A percentile compares a stretch with the other conserved stretches of the same genome.
These are phyloP conservation scores for Dromas ardeola DNA, from an alignment of 2,113 vertebrate genomes.

Conservation along the genomic window DNA sequence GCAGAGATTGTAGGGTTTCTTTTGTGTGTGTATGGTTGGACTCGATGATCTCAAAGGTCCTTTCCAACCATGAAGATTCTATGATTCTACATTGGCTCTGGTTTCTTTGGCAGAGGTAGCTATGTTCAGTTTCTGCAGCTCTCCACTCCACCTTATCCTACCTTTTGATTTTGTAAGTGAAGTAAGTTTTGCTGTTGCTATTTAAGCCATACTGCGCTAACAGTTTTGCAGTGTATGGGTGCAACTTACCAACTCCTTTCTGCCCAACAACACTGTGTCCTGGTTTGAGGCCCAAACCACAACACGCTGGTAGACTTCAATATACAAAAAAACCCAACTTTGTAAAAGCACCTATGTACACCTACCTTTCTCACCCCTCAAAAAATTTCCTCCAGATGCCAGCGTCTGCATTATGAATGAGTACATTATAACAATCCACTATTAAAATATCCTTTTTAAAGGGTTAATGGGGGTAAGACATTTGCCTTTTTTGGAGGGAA, in stretches of 20 bases:
- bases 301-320: rapidly evolving
- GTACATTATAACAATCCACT: rapidly evolving
- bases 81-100: not conserved
- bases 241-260: not conserved
- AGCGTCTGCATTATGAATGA: rapidly evolving
- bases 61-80: no score
- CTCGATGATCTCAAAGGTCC: no score
- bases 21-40: no score
- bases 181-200: not conserved
- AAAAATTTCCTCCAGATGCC: not conserved
- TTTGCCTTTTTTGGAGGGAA: not conserved
- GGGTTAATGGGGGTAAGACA: not conserved
- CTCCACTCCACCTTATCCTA: not conserved
- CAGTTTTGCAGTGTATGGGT: not conserved
- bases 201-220: not conserved
- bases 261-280: rapidly evolving
- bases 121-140: not conserved
- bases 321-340: not conserved
- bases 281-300: not conserved
- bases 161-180: not conserved
- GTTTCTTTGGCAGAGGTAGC: not conserved
- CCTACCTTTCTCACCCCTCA: rapidly evolving
- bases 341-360: not conserved
- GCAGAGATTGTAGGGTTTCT: no score
- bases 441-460: not conserved